phyloP scores from a whole-genome alignment of 2,888 invertebrate species.

The Clanis bilineata region DNA sequence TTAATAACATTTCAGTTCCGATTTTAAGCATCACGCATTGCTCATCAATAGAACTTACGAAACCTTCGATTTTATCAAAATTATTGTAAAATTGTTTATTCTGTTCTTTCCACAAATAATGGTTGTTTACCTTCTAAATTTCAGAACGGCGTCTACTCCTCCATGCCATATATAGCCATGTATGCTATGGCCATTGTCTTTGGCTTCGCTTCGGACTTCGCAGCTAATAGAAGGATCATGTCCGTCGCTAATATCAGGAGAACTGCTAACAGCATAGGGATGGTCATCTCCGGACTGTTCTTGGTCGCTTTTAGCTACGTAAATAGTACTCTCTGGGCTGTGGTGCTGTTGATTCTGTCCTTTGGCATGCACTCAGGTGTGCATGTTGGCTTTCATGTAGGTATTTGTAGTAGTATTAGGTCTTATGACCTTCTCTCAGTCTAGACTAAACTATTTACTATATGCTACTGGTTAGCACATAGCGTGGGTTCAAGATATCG shows the following conservation, averaged over 20 bases:
- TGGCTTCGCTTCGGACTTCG: constrained; percentile 49
- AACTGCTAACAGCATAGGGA: constrained; percentile 71
- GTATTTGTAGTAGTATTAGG: constrained; percentile 25
- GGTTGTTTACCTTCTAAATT: too few species aligned
- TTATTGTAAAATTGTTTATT: too few species aligned
- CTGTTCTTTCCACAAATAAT: too few species aligned
- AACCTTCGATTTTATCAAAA: too few species aligned
- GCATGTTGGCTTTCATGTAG: constrained; percentile 84
- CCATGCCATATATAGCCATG: constrained; percentile 77
- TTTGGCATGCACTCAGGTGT: constrained; percentile 83
- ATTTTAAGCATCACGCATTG: too few species aligned
- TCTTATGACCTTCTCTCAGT: too few species aligned
- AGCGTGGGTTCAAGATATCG: too few species aligned
- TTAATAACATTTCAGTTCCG: too few species aligned
- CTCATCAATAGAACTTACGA: too few species aligned
- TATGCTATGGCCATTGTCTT: constrained; percentile 65
- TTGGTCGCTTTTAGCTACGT: constrained; percentile 74
- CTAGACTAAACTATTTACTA: too few species aligned
- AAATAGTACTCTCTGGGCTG: constrained; percentile 62
- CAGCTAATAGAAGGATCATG: constrained; percentile 48
- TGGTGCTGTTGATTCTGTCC: constrained; percentile 79
- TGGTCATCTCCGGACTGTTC: constrained; percentile 52
- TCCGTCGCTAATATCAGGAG: constrained; percentile 53
- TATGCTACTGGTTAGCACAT: too few species aligned
- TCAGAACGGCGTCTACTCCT: constrained; percentile 75